These are phyloP conservation scores for Psococerastis gibbosa DNA, from an alignment of 2,888 invertebrate genomes.

Conservation along the genomic window DNA sequence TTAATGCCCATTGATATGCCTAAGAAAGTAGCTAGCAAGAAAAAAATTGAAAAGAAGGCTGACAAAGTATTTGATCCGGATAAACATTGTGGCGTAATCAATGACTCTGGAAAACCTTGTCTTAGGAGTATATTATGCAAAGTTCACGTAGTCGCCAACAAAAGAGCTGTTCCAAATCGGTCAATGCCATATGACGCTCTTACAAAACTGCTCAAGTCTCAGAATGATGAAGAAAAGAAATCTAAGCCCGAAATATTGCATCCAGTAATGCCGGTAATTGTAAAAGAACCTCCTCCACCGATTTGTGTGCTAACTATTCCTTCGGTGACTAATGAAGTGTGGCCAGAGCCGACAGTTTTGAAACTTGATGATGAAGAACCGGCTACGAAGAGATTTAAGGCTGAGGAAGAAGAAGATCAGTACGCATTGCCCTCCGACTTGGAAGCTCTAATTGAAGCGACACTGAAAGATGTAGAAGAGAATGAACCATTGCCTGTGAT, in stretches of 20 bases:
- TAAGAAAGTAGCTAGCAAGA: constrained; percentile 16
- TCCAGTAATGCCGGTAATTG: background rate
- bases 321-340: background rate
- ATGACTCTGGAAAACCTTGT: constrained; percentile 49
- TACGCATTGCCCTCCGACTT: background rate
- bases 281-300: background rate
- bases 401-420: background rate
- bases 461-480: constrained; percentile 6
- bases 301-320: background rate
- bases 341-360: background rate
- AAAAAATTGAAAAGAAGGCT: constrained; percentile 33
- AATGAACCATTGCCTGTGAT: background rate
- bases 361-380: background rate
- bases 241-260: background rate
- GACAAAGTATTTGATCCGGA: constrained; percentile 46
- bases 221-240: background rate
- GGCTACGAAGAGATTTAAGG: background rate
- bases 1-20: constrained; percentile 18
- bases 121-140: constrained; percentile 59
- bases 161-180: constrained; percentile 3
- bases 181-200: constrained; percentile 4
- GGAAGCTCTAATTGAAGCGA: constrained; percentile 2
- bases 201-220: background rate
- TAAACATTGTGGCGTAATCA: constrained; percentile 60
- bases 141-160: constrained; percentile 27